Base-by-base conservation (phyloP, 2,888 invertebrate species). In the Dolichopus griseipennis region DNA sequence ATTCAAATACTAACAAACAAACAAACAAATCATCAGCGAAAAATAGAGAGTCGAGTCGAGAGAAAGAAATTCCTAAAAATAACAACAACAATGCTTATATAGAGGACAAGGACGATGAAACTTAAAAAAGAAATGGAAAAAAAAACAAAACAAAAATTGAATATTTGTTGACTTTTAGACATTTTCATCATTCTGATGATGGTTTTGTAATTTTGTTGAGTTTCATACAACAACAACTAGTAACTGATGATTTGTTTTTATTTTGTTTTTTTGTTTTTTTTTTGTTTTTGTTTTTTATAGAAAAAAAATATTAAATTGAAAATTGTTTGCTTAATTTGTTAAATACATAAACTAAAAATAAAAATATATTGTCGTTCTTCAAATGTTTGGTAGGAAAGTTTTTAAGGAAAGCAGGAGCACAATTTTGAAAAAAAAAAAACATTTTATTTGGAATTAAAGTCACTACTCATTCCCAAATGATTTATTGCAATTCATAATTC, bases 301-400 rank as follows among this genome's bases (percentile, higher is more conserved):
- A 52, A 6, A 4, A 61, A 61, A 61, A 62, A 22, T 15, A 62
- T 21, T 22, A 62, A 62, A 62, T 62, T 63, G 27, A 63, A 63
- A 63, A 63, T 63, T 63, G 63, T 63, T 63, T 63, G 27, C 27
- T 63, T 27, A 63, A 63, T 63, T 63, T 63, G 27, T 63, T 63
- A 63, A 63, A 63, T 63, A 22, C 63, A 63, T 27, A 63, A 63
- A 63, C 63, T 27, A 10, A 6, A 52, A 15, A n/a, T n/a, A n/a
- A 52, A 52, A 52, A 52, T 18, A 12, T 3, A 15, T n/a, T 7
- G 15, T 18, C 18, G 18, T 15, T 18, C 41, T 52, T 7, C 3
- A 12, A 6, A 2, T 41, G 8, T 4, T 41, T 41, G 8, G 8
- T 6, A 41, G 8, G 3, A 15, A 41, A 9, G 8, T 7, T 9